Percentiles rank a stretch among this genome's conserved stretches.
Evolutionary conservation across 2,888 invertebrate species (phyloP).

Genomic region (Rosalia funebris): DNA sequence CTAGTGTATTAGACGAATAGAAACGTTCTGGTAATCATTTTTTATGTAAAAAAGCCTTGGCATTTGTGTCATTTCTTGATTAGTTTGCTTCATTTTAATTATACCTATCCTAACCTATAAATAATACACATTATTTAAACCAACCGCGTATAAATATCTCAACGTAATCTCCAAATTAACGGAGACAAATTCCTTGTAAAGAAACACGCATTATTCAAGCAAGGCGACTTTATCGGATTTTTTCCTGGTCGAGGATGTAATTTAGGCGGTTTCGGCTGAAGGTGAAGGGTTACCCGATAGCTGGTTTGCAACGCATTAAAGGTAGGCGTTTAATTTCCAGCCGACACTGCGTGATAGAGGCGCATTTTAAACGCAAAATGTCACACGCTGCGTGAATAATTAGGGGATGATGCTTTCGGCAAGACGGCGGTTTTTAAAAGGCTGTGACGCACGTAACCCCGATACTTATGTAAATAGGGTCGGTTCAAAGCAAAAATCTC

Average conservation of each 20-base stretch:
- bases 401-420: constrained; percentile 22
- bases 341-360: constrained; percentile 17
- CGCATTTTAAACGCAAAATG: constrained; percentile 14
- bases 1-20: too few relatives aligned
- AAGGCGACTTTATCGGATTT: not conserved
- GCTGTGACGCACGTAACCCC: constrained; percentile 5
- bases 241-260: not conserved
- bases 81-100: too few relatives aligned
- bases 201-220: not conserved
- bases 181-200: not conserved
- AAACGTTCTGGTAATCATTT: too few relatives aligned
- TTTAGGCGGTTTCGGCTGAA: not conserved
- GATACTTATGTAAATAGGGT: constrained; percentile 8
- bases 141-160: not conserved
- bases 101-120: too few relatives aligned
- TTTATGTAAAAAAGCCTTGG: too few relatives aligned
- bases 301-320: not conserved
- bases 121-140: too few relatives aligned
- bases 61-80: too few relatives aligned
- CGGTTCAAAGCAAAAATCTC: constrained; percentile 4
- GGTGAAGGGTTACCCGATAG: not conserved
- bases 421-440: not conserved
- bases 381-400: constrained; percentile 19
- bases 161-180: not conserved
- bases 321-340: constrained; percentile 15